Base-by-base conservation (phyloP, 2,888 invertebrate genomes). In the Drosophila paramelanica region DNA sequence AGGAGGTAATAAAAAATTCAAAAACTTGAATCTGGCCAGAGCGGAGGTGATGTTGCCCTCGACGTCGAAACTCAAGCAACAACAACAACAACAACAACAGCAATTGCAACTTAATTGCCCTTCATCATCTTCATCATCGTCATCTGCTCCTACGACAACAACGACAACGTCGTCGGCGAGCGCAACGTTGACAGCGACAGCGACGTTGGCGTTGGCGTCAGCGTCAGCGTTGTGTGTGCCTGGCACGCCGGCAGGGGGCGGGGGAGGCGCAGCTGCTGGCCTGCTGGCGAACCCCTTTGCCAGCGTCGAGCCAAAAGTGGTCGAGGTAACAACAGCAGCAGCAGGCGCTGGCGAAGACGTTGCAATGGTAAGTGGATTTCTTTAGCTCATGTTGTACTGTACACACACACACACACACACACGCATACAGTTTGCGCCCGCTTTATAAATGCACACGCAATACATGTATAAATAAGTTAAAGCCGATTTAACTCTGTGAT, bases 21-120 rank as follows among this genome's bases (percentile, higher is more conserved):
- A 91, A 83, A 91, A 91, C 80, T 85, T 91, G 78, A 91, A 89
- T 83, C 81, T 90, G 81, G 85, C 89, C 74, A 84, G 90, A 76
- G 83, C 79, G 56, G 91, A 91, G 78, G 89, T 91, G 57, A 91
- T 91, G 91, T 77, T 90, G 80, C 91, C 91, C 56, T 91, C 91
- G 33, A 91, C 91, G 49, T 80, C 89, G 47, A 91, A 90, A 83
- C 81, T 91, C 69, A 91, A 90, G 81, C 65, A 59, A 7, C 56
- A 56, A 79, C 57, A 57, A 51, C 86, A 78, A 77, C 58, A 64
- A 23, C 60, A 59, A 77, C 60, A 62, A 52, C 88, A 80, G 77
- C 86, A 87, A 73, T 78, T 85, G 67, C 83, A 85, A 74, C 82
- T 88, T 81, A 83, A 89, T 89, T 83, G 88, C 76, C 75, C 78